Percentiles rank a stretch among this genome's conserved stretches.
Evolutionary conservation across 2,113 vertebrate species (phyloP).

Genomic region (Trachemys scripta): DNA sequence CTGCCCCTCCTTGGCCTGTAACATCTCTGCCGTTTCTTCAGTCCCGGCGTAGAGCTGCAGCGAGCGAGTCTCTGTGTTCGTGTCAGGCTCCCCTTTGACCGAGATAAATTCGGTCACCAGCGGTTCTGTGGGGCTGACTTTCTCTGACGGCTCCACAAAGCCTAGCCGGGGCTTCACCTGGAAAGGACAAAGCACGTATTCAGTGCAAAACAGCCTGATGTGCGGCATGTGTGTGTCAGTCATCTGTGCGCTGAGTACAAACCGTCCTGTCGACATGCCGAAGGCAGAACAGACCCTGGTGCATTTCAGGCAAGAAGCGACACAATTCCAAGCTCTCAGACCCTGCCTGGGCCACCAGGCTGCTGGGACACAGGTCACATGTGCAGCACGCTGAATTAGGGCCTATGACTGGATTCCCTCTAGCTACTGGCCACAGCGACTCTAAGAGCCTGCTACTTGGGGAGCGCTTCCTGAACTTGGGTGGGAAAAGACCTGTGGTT

Average conservation of each 20-base stretch:
- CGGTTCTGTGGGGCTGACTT: not conserved
- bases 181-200: accelerated
- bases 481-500: not conserved
- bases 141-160: conserved; percentile 48
- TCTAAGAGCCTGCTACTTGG: not conserved
- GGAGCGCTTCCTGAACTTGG: not conserved
- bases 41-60: accelerated
- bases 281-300: not conserved
- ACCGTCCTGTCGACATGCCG: not conserved
- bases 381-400: not conserved
- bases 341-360: not conserved
- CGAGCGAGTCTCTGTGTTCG: accelerated
- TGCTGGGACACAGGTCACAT: not conserved
- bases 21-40: accelerated
- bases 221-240: accelerated
- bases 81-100: accelerated
- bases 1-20: not conserved
- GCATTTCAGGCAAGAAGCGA: not conserved
- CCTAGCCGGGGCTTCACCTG: not conserved
- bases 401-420: not conserved
- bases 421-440: not conserved
- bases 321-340: not conserved
- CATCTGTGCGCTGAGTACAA: not conserved
- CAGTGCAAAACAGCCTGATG: accelerated
- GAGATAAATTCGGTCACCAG: not conserved